Percentiles rank a stretch among this genome's conserved stretches.
These are phyloP conservation scores for Carassius carassius DNA, from an alignment of 2,113 vertebrate genomes.

Conservation along the genomic window DNA sequence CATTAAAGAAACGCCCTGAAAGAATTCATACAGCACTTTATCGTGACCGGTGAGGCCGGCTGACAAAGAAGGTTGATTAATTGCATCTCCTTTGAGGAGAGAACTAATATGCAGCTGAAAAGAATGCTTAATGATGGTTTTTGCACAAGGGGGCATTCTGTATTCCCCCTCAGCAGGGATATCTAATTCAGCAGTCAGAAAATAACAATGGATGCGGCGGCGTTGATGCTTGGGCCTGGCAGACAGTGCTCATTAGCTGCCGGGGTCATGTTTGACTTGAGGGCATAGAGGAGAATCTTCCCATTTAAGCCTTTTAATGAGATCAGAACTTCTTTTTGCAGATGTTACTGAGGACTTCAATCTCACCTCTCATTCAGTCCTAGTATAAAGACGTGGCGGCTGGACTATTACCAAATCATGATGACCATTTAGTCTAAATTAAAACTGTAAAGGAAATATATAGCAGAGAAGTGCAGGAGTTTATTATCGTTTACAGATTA, in stretches of 20 bases:
- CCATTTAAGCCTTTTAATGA: slow-evolving; percentile 38
- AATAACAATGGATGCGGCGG: slow-evolving; percentile 47
- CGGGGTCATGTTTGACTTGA: slow-evolving; percentile 41
- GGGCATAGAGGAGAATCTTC: slow-evolving; percentile 1
- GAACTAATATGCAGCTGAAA: slow-evolving; percentile 51
- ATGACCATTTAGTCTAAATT: slow-evolving; percentile 1
- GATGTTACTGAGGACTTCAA: background rate
- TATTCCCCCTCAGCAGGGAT: slow-evolving; percentile 44
- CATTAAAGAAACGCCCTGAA: slow-evolving; percentile 35
- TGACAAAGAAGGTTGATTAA: slow-evolving; percentile 58
- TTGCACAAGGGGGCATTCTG: slow-evolving; percentile 47
- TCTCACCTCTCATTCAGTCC: background rate
- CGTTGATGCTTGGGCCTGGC: slow-evolving; percentile 18
- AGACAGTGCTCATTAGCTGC: slow-evolving; percentile 47
- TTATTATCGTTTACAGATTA: background rate
- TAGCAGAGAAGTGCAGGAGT: background rate
- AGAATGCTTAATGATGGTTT: slow-evolving; percentile 50
- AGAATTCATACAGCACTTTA: slow-evolving; percentile 40
- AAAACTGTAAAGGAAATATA: background rate
- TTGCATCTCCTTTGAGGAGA: slow-evolving; percentile 54
- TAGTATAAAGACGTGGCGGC: background rate
- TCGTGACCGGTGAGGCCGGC: slow-evolving; percentile 41
- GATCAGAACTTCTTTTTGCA: slow-evolving; percentile 37
- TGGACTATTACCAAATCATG: background rate
- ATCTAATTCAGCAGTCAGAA: slow-evolving; percentile 51